phyloP scores from a whole-genome alignment of 1,140 invertebrate genomes.

The Ceratina calcarata region DNA sequence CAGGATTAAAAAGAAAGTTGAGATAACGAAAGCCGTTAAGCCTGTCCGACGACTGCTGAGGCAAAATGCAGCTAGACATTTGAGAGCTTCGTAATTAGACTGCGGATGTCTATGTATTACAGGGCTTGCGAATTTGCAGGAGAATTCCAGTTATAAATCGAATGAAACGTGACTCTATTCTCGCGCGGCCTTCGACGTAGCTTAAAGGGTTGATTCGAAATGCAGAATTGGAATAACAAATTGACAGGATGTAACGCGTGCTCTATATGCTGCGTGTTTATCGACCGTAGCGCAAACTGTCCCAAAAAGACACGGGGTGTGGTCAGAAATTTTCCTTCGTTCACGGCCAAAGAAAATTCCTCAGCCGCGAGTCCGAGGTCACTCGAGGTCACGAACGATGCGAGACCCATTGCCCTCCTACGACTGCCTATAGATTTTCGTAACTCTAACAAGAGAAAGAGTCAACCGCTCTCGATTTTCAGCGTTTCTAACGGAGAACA shows the following conservation, averaged over 20 bases:
- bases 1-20: no score
- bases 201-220: not conserved
- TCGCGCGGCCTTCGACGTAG: not conserved
- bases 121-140: no score
- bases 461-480: no score
- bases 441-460: not conserved
- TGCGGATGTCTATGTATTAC: no score
- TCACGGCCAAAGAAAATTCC: slow-evolving; percentile 1
- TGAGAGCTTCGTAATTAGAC: no score
- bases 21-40: no score
- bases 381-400: slow-evolving; percentile 34
- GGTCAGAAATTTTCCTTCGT: slow-evolving; percentile 46
- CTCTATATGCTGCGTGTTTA: slow-evolving; percentile 38
- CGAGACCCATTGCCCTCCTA: slow-evolving; percentile 4
- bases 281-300: slow-evolving; percentile 52
- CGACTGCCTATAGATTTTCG: not conserved
- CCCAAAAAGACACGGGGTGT: slow-evolving; percentile 55
- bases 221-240: not conserved
- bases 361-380: slow-evolving; percentile 17
- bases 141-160: no score
- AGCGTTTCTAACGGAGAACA: no score
- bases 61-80: no score
- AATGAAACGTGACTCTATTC: no score
- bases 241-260: slow-evolving; percentile 35
- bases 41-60: no score